Evolutionary conservation across 1,140 invertebrate species (phyloP).

Genomic region (Camponotus pennsylvanicus): DNA sequence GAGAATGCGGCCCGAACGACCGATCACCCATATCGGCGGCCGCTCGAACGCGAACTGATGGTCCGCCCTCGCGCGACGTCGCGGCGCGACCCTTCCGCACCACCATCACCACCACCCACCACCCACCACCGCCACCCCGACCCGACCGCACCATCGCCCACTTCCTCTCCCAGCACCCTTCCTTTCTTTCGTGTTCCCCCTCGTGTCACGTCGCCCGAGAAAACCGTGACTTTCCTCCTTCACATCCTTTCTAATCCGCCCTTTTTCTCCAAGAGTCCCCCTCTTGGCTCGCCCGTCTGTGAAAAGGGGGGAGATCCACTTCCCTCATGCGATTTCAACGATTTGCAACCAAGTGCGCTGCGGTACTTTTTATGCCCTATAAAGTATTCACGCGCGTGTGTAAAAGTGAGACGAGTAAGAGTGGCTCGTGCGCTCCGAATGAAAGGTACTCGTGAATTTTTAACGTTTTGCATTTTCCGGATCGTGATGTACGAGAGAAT

Average conservation of each 20-base stretch:
- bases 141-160: slow-evolving; percentile 20
- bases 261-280: slow-evolving; percentile 33
- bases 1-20: slow-evolving; percentile 21
- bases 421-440: background rate
- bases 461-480: slow-evolving; percentile 9
- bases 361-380: slow-evolving; percentile 30
- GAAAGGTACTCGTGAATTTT: slow-evolving; percentile 28
- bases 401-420: slow-evolving; percentile 28
- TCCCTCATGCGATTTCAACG: background rate
- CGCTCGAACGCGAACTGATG: slow-evolving; percentile 55
- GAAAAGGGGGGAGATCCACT: background rate
- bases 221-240: slow-evolving; percentile 39
- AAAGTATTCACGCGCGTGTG: slow-evolving; percentile 22
- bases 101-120: slow-evolving; percentile 24
- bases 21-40: slow-evolving; percentile 26
- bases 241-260: slow-evolving; percentile 58
- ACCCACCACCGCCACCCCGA: background rate
- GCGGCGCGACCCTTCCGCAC: slow-evolving; percentile 46
- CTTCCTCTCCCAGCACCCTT: slow-evolving; percentile 42
- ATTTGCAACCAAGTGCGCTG: slow-evolving; percentile 16
- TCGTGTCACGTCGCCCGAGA: background rate
- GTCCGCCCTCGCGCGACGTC: slow-evolving; percentile 50
- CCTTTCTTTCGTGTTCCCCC: slow-evolving; percentile 20
- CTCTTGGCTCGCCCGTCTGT: background rate
- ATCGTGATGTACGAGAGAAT: background rate